phyloP scores from a whole-genome alignment of 1,140 invertebrate species.

The Ruditapes philippinarum region DNA sequence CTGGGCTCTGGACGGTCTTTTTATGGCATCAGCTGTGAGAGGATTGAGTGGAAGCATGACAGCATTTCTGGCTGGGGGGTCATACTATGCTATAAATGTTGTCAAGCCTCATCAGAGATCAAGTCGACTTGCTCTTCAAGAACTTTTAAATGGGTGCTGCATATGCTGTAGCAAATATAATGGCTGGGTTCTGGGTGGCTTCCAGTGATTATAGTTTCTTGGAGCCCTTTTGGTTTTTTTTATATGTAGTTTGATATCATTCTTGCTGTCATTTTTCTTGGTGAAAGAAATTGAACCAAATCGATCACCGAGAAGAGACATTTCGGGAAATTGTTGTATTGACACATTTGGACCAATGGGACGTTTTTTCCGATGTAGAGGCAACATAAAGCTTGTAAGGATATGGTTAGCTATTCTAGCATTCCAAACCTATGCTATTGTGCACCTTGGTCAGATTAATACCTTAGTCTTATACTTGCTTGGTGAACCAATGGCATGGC shows the following conservation, averaged over 20 bases:
- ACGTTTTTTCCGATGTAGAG: slow-evolving; percentile 81
- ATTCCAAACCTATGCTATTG: slow-evolving; percentile 83
- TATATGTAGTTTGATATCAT: slow-evolving; percentile 78
- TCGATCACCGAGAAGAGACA: slow-evolving; percentile 56
- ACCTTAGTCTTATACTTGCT: slow-evolving; percentile 81
- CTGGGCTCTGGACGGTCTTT: slow-evolving; percentile 83
- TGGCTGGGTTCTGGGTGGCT: slow-evolving; percentile 84
- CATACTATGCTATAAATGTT: slow-evolving; percentile 82
- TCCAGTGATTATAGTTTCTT: slow-evolving; percentile 75
- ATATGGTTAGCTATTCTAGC: slow-evolving; percentile 83
- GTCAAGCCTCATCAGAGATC: slow-evolving; percentile 79
- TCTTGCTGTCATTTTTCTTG: slow-evolving; percentile 82
- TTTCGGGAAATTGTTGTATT: slow-evolving; percentile 80
- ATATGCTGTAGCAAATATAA: slow-evolving; percentile 84
- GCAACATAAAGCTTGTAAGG: slow-evolving; percentile 77
- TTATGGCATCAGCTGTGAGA: slow-evolving; percentile 83
- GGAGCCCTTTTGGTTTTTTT: slow-evolving; percentile 84
- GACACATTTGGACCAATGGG: slow-evolving; percentile 81
- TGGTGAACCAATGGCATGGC: slow-evolving; percentile 78
- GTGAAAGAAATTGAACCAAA: slow-evolving; percentile 76
- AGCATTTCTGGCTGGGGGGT: slow-evolving; percentile 81
- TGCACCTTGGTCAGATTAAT: slow-evolving; percentile 83
- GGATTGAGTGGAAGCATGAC: slow-evolving; percentile 84
- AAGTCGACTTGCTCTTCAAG: slow-evolving; percentile 82
- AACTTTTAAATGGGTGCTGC: slow-evolving; percentile 83